Percentiles rank a stretch among this genome's conserved stretches.
Evolutionary conservation across 2,113 vertebrate genomes (phyloP).

Genomic region (Echinops telfairi): DNA sequence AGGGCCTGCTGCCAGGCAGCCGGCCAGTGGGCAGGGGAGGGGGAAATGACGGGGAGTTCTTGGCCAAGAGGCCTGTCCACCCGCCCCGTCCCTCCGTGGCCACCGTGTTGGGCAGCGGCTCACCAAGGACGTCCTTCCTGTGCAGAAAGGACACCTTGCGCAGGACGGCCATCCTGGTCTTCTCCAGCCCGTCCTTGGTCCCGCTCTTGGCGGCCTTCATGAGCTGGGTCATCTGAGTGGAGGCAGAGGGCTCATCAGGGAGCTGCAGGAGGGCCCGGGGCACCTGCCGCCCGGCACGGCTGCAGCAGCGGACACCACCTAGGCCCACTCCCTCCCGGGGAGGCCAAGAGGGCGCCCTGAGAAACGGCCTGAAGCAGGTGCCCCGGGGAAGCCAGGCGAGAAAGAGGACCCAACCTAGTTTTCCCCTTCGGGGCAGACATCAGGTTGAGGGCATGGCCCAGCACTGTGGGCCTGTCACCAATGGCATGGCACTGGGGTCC

Average conservation of each 20-base stretch:
- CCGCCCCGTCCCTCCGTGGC: neutral
- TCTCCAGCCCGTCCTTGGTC: constrained; percentile 96
- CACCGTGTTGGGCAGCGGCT: neutral
- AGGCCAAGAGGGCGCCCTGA: neutral
- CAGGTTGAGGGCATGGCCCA: too few species aligned
- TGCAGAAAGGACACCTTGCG: constrained; percentile 95
- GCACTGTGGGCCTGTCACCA: neutral
- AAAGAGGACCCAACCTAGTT: neutral
- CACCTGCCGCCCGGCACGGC: neutral
- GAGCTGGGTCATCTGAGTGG: constrained; percentile 94
- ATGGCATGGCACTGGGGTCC: neutral
- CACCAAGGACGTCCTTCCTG: constrained; percentile 92
- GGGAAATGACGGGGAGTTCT: too few species aligned
- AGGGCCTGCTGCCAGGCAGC: neutral
- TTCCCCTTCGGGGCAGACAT: neutral
- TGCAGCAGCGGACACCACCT: neutral
- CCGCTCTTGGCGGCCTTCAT: constrained; percentile 97
- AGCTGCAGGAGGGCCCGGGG: neutral
- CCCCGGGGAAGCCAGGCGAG: neutral
- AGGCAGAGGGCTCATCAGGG: constrained; percentile 49
- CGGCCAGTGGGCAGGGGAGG: too few species aligned
- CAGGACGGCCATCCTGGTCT: constrained; percentile 96
- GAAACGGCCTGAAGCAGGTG: neutral
- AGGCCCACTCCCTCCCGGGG: neutral
- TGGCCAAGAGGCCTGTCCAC: neutral